A percentile compares a stretch with the other conserved stretches of the same genome.
Evolutionary conservation across 2,888 invertebrate species (phyloP).

Genomic region (Nephrotoma guestfalica): DNA sequence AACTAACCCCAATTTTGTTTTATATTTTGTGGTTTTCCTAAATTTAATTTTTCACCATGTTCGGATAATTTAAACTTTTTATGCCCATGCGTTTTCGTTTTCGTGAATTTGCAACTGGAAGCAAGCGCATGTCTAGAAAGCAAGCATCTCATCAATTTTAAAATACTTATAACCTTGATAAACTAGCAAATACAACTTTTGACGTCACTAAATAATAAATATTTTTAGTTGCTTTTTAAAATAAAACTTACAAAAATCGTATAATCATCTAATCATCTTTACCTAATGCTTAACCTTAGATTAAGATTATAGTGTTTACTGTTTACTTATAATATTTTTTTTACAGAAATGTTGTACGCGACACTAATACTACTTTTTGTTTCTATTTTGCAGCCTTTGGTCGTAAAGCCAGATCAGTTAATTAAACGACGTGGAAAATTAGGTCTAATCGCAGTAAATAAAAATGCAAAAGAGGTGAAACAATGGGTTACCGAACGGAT

Average conservation of each 20-base stretch:
- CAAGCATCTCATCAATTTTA: neutral
- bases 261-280: neutral
- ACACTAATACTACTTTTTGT: neutral
- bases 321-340: neutral
- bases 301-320: neutral
- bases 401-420: conserved; percentile 98
- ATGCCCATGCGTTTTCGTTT: neutral
- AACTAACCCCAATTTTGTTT: neutral
- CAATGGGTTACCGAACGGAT: conserved; percentile 77
- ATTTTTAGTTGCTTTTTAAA: neutral
- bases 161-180: neutral
- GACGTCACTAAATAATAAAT: neutral
- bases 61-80: no score
- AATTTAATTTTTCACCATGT: neutral
- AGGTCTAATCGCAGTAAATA: conserved; percentile 90
- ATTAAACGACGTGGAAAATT: conserved; percentile 97
- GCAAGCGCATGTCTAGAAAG: neutral
- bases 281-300: neutral
- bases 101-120: neutral
- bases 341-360: neutral
- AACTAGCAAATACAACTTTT: neutral
- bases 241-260: neutral
- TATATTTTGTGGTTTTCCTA: neutral
- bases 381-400: conserved; percentile 50
- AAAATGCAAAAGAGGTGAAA: conserved; percentile 59